Evolutionary conservation across 1,140 invertebrate genomes (phyloP), one percentile per base, ranked within the genome.

Genomic region (Camponotus pennsylvanicus): DNA sequence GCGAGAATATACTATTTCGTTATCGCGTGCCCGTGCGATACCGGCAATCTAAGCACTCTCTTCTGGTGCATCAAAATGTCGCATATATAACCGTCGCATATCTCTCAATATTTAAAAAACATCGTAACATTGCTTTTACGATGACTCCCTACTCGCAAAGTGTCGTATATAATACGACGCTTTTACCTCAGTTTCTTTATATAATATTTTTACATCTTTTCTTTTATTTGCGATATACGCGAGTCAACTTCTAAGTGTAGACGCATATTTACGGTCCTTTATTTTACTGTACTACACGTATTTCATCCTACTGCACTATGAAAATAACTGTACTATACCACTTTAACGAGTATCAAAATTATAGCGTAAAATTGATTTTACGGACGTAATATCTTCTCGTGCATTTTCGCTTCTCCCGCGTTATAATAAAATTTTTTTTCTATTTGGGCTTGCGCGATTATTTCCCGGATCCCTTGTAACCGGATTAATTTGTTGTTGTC

Each of bases 401-500:
- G 67, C 45, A 15, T 27, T 55, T 37, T 67, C 77, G 37, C 6
- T 4, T 40, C 6, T 40, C 15, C 32, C 27, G 27, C 27, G 64
- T 75, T 61, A 40, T 49, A 83, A 82, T 71, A 63, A 63, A 61
- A 55, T 45, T 82, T 83, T 83, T 83, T 63, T 18, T 61, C 32
- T 37, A 32, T 73, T 73, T 61, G 13, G 40, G 70, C 63, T 45
- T n/a, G 18, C 55, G 40, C 6, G 55, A 73, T 73, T 82, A 73
- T 71, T 52, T 27, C 40, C 2, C 64, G 49, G 32, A 70, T 59
- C 21, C 18, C 21, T 52, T 34, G 18, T 37, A 75, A 49, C 37
- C 69, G 69, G 69, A 83, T 83, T 83, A 83, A 80, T 83, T 21
- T 75, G 57, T 71, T 59, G 79, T 37, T 83, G 79, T n/a, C 32